Percentiles rank a stretch among this genome's conserved stretches.
These are phyloP conservation scores for Meta bourneti DNA, from an alignment of 2,888 invertebrate species.

Conservation along the genomic window DNA sequence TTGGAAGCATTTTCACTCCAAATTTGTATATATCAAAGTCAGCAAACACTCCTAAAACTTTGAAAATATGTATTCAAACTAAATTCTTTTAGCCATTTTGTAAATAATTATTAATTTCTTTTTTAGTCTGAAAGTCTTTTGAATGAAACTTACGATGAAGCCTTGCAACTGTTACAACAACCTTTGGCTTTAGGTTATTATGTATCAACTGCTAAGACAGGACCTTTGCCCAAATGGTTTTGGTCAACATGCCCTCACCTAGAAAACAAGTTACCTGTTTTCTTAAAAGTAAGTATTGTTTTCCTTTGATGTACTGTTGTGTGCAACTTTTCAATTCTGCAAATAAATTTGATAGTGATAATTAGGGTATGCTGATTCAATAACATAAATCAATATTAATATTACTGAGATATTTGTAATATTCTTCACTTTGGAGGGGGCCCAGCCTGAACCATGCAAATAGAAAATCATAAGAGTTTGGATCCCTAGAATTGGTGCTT, in stretches of 20 bases:
- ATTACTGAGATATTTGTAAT: no score
- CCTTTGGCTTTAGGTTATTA: slow-evolving; percentile 98
- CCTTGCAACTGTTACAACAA: slow-evolving; percentile 95
- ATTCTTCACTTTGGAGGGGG: no score
- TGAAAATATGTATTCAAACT: no score
- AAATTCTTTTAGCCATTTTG: no score
- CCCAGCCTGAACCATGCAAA: no score
- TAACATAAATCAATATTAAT: no score
- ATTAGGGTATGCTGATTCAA: neutral
- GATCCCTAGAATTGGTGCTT: no score
- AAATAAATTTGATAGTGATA: neutral
- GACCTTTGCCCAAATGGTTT: slow-evolving; percentile 89
- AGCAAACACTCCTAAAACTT: no score
- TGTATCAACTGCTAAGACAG: slow-evolving; percentile 97
- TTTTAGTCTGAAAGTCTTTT: slow-evolving; percentile 52
- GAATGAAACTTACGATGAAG: slow-evolving; percentile 84
- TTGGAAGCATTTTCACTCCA: no score
- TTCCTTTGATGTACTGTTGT: neutral
- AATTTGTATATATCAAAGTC: no score
- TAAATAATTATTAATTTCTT: neutral
- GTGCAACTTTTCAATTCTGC: slow-evolving; percentile 11
- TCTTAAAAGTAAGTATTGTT: slow-evolving; percentile 86
- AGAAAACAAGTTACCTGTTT: slow-evolving; percentile 93
- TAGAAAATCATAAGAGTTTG: no score
- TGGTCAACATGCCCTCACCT: slow-evolving; percentile 97